Evolutionary conservation across 2,888 invertebrate species (phyloP).

Genomic region (Rhamnusium bicolor): DNA sequence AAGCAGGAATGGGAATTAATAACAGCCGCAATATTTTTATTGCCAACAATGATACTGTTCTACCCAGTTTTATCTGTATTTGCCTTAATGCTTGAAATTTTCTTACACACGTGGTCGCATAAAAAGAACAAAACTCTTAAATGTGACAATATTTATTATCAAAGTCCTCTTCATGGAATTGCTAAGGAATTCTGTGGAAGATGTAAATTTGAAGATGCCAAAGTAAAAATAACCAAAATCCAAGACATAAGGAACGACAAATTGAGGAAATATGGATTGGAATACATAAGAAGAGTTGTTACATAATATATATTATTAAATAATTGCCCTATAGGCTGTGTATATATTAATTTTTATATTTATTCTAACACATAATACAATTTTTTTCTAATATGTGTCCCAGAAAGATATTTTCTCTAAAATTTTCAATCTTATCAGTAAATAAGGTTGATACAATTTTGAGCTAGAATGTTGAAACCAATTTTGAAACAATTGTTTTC

Average conservation of each 20-base stretch:
- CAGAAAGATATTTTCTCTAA: not conserved
- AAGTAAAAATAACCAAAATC: conserved; percentile 77
- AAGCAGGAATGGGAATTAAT: conserved; percentile 49
- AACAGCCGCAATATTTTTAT: conserved; percentile 72
- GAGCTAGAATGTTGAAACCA: not conserved
- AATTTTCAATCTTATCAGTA: conserved; percentile 9
- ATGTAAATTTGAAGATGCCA: conserved; percentile 77
- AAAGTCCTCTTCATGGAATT: conserved; percentile 80
- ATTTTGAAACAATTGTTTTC: conserved; percentile 21
- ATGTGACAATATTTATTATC: conserved; percentile 76
- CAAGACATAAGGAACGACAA: conserved; percentile 76
- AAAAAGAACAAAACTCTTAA: conserved; percentile 77
- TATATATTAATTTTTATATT: conserved; percentile 22
- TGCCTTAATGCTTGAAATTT: conserved; percentile 75
- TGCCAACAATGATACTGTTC: conserved; percentile 76
- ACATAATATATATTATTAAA: conserved; percentile 50
- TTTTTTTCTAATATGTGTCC: not conserved
- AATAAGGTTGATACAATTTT: conserved; percentile 15
- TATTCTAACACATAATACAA: not conserved
- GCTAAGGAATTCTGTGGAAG: conserved; percentile 80
- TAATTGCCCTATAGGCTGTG: not conserved
- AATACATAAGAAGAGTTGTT: conserved; percentile 64
- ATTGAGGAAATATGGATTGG: conserved; percentile 62
- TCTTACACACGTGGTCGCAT: conserved; percentile 81
- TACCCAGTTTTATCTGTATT: conserved; percentile 73